These are phyloP conservation scores for Neogobius melanostomus DNA, from an alignment of 2,113 vertebrate species.

Conservation along the genomic window DNA sequence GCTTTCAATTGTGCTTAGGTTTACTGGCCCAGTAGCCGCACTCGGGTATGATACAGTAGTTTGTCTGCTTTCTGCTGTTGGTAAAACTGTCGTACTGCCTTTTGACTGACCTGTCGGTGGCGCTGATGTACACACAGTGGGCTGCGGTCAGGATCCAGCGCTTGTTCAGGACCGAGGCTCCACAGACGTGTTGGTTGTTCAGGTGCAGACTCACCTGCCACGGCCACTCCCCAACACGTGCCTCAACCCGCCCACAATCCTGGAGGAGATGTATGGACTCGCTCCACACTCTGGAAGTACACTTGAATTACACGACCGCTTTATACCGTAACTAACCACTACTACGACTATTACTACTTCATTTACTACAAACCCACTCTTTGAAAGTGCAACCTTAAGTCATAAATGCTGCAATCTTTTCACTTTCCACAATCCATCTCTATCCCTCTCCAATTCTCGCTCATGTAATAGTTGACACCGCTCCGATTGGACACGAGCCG, in stretches of 20 bases:
- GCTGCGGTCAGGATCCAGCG: slow-evolving; percentile 76
- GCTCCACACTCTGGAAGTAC: slow-evolving; percentile 64
- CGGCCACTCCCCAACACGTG: slow-evolving; percentile 72
- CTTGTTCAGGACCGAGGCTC: slow-evolving; percentile 61
- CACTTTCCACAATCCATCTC: no score
- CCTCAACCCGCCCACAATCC: slow-evolving; percentile 66
- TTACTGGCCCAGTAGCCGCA: neutral
- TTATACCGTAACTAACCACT: neutral
- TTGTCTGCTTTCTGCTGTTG: slow-evolving; percentile 25
- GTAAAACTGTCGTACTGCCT: neutral
- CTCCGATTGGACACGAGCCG: no score
- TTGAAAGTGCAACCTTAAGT: no score
- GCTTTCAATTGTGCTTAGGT: neutral
- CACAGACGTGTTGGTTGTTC: slow-evolving; percentile 56
- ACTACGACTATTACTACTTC: neutral
- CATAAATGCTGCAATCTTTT: no score
- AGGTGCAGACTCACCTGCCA: slow-evolving; percentile 79
- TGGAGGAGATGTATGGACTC: slow-evolving; percentile 56
- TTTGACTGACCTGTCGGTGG: slow-evolving; percentile 20
- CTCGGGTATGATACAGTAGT: neutral
- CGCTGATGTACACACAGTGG: slow-evolving; percentile 70
- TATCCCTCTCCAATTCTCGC: no score
- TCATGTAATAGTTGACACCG: no score
- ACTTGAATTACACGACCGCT: neutral
- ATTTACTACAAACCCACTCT: neutral